Conservation (phyloP, 1,140 invertebrate species). For the Macrotrachela quadricornifera region DNA sequence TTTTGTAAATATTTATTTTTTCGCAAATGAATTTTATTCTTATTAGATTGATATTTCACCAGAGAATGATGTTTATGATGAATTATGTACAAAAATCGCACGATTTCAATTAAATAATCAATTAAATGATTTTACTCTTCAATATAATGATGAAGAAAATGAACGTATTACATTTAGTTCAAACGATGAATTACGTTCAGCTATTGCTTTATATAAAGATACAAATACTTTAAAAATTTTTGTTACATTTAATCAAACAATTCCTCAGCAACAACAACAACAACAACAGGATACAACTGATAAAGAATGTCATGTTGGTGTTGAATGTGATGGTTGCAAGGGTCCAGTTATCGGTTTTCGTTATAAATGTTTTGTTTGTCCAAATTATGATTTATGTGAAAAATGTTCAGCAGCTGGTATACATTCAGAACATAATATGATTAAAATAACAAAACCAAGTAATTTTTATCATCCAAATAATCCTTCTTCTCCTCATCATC, state of each 20-base stretch:
- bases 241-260: too few relatives aligned
- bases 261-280: too few relatives aligned
- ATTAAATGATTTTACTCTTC: too few relatives aligned
- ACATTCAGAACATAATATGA: neutral
- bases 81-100: too few relatives aligned
- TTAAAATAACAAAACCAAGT: neutral
- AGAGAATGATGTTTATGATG: too few relatives aligned
- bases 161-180: neutral
- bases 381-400: constrained; percentile 59
- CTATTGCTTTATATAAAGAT: neutral
- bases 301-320: constrained; percentile 33
- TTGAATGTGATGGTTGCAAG: constrained; percentile 55
- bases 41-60: too few relatives aligned
- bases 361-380: constrained; percentile 61
- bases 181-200: neutral
- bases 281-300: too few relatives aligned
- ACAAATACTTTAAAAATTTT: neutral
- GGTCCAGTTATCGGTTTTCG: constrained; percentile 44
- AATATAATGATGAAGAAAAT: constrained; percentile 4
- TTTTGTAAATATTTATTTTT: too few relatives aligned
- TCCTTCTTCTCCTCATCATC: constrained; percentile 62
- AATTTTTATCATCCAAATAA: constrained; percentile 49
- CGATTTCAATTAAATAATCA: too few relatives aligned
- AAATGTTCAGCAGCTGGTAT: constrained; percentile 45
- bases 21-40: too few relatives aligned